These are phyloP conservation scores for Bovichtus diacanthus DNA, from an alignment of 2,797 vertebrate genomes.

Conservation along the genomic window DNA sequence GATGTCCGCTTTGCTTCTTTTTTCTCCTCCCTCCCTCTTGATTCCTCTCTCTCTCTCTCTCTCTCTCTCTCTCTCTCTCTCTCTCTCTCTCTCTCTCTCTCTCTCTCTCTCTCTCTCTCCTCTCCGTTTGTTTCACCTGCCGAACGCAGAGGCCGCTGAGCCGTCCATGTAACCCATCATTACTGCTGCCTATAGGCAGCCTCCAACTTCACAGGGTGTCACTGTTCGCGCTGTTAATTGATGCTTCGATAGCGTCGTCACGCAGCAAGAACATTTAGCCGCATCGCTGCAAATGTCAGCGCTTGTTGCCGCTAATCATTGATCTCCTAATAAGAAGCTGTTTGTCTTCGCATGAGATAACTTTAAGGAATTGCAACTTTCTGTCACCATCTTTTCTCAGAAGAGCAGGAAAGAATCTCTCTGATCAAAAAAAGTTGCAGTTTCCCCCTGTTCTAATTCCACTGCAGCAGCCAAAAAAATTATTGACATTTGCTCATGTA, in stretches of 20 bases:
- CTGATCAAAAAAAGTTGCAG: constrained; percentile 20
- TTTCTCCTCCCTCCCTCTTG: no score
- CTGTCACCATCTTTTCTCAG: not conserved
- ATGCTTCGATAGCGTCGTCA: not conserved
- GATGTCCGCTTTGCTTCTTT: constrained; percentile 9
- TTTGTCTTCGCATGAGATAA: not conserved
- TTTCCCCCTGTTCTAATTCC: constrained; percentile 19
- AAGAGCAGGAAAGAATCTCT: not conserved
- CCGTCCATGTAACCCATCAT: constrained; percentile 50
- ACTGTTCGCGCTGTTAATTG: constrained; percentile 36
- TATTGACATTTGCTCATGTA: constrained; percentile 81
- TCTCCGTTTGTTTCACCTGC: constrained; percentile 26
- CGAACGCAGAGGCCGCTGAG: constrained; percentile 8
- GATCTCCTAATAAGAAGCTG: not conserved
- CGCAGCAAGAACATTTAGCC: constrained; percentile 1
- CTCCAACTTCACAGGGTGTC: constrained; percentile 10
- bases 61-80: not conserved
- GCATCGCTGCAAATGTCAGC: constrained; percentile 23
- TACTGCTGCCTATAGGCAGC: constrained; percentile 23
- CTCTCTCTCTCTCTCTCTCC: not conserved
- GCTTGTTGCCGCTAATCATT: constrained; percentile 20
- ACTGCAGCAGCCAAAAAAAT: constrained; percentile 23
- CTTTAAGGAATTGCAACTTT: not conserved
- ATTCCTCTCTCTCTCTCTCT: no score
- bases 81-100: no score